Evolutionary conservation across 2,888 invertebrate genomes (phyloP), one percentile per base, ranked within the genome.

Genomic region (Chironomus riparius): DNA sequence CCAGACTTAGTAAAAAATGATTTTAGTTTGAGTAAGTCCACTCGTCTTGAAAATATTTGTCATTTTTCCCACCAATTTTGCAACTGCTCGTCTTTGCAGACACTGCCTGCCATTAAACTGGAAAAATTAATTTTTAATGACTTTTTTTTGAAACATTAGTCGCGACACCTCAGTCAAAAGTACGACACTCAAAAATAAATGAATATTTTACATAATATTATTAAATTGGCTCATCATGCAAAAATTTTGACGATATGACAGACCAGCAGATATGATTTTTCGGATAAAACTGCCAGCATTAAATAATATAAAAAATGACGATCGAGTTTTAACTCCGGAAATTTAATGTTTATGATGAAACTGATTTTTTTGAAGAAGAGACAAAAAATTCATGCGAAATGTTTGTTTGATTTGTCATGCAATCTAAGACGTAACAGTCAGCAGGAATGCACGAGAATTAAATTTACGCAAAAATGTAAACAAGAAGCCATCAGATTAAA

Each of bases 31-130:
- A 24, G 65, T 24, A 21, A 65, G 10, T 65, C 56, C 56, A 15
- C 56, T 56, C 1, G 56, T 15, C 38, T 38, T 38, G 38, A 38
- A 38, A 38, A 56, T 65, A 65, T 65, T 65, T 65, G 65, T 65
- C 65, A 65, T 65, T 65, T 65, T 65, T 65, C 65, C 65, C 65
- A 65, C 24, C 65, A 21, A 18, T 65, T 65, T 65, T 12, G 65
- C 65, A 65, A 65, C 13, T 13, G 6, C 13, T 24, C 18, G 22
- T 62, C 62, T 21, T 21, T 24, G 18, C 56, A 56, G 15, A 7
- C 56, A 5, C 56, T 56, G 56, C 56, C 10, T 2, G 56, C 56
- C 6, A 56, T 15, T 7, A 56, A 7, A 18, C 2, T 18, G 18
- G 56, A 56, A 56, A 56, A 56, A 56, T 56, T 56, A 56, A 15